phyloP scores from a whole-genome alignment of 2,797 vertebrate genomes.

The Rhynchonycteris naso region DNA sequence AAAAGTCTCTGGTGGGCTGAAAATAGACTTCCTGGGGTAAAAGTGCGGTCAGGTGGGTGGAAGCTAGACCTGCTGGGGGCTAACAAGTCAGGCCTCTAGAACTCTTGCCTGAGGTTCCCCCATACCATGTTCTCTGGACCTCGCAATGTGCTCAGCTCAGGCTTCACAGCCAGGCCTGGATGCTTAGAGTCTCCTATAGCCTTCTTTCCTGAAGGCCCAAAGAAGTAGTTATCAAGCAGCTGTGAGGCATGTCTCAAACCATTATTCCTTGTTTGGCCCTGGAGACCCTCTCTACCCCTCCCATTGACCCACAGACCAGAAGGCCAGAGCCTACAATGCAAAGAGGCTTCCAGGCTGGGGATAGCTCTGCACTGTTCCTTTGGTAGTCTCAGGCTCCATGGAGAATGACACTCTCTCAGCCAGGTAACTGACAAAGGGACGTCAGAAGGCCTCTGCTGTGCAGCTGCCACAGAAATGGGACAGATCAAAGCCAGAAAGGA shows the following conservation, averaged over 20 bases:
- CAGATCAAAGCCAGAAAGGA: slow-evolving; percentile 66
- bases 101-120: not conserved
- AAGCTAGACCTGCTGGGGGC: not conserved
- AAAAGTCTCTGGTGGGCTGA: not conserved
- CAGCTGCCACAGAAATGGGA: slow-evolving; percentile 30
- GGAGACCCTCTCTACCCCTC: not conserved
- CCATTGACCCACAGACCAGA: not conserved
- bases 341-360: not conserved
- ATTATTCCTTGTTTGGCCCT: not conserved
- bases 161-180: not conserved
- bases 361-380: not conserved
- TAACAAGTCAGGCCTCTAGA: not conserved
- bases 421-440: not conserved
- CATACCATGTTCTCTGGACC: not conserved
- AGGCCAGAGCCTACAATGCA: not conserved
- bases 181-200: not conserved
- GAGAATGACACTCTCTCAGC: not conserved
- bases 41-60: not conserved
- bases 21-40: not conserved
- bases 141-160: not conserved
- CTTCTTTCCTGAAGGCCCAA: not conserved
- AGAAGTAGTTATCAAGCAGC: not conserved
- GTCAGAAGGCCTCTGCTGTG: slow-evolving; percentile 8
- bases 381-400: not conserved
- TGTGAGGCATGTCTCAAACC: not conserved